A percentile compares a stretch with the other conserved stretches of the same genome.
phyloP scores from a whole-genome alignment of 2,113 vertebrate species.

The Anser cygnoides region DNA sequence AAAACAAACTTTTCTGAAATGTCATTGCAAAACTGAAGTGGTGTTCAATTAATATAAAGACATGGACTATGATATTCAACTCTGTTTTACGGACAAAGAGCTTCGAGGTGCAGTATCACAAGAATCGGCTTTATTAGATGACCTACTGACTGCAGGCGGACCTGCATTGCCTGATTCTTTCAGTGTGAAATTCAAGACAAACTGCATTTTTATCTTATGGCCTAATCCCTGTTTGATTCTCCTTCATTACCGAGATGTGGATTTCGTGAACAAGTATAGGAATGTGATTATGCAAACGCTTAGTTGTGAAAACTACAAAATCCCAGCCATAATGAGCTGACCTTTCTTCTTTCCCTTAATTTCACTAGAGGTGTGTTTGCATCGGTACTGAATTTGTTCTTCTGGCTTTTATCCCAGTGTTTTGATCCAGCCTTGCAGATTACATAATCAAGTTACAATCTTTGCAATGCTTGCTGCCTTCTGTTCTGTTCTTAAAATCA shows the following conservation, averaged over 20 bases:
- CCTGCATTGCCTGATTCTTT: neutral
- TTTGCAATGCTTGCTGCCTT: constrained; percentile 14
- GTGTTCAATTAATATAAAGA: neutral
- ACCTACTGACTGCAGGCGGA: neutral
- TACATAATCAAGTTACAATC: neutral
- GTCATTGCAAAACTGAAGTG: neutral
- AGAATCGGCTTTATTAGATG: neutral
- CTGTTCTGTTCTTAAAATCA: constrained; percentile 19
- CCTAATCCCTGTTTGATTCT: neutral
- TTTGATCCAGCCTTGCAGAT: constrained; percentile 14
- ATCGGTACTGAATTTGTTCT: neutral
- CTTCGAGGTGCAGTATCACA: neutral
- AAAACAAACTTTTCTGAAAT: neutral
- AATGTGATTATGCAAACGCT: neutral
- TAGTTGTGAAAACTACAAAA: neutral
- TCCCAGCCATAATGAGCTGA: neutral
- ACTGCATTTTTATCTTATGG: neutral
- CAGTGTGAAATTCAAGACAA: neutral
- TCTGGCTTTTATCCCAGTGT: constrained; percentile 24
- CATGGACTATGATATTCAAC: neutral
- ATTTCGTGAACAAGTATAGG: neutral
- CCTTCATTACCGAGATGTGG: neutral
- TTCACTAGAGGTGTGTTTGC: constrained; percentile 44
- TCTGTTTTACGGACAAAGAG: neutral
- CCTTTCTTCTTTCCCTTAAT: neutral